These are phyloP conservation scores for Pemphredon lugubris DNA, from an alignment of 2,888 invertebrate species.

Conservation along the genomic window DNA sequence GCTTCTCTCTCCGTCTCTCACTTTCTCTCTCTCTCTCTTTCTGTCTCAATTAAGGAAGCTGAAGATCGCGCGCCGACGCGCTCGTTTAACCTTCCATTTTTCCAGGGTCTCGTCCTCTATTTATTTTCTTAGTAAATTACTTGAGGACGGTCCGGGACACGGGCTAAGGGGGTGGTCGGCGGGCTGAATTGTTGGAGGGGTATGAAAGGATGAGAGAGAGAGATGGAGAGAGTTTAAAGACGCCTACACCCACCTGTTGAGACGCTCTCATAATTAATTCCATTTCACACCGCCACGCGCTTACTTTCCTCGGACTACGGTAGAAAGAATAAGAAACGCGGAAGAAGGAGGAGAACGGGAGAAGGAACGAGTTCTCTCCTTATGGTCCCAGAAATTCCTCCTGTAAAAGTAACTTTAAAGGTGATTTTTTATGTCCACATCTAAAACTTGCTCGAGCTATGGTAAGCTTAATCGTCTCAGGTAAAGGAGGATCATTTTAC, in stretches of 20 bases:
- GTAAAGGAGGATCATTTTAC: too few relatives aligned
- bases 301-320: conserved; percentile 62
- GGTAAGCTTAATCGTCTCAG: too few relatives aligned
- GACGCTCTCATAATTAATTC: conserved; percentile 80
- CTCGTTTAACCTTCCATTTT: conserved; percentile 74
- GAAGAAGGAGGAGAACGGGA: conserved; percentile 16
- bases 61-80: conserved; percentile 66
- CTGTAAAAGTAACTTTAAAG: not conserved
- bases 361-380: conserved; percentile 25
- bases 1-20: conserved; percentile 22
- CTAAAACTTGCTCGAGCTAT: too few relatives aligned
- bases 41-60: conserved; percentile 66
- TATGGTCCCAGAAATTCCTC: conserved; percentile 26
- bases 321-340: conserved; percentile 40
- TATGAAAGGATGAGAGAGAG: conserved; percentile 35
- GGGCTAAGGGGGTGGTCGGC: conserved; percentile 68
- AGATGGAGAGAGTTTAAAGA: conserved; percentile 72
- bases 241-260: conserved; percentile 80
- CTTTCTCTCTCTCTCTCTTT: conserved; percentile 34
- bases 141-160: conserved; percentile 75
- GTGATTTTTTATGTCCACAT: too few relatives aligned
- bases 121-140: conserved; percentile 80
- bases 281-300: conserved; percentile 77
- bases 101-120: conserved; percentile 73
- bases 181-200: conserved; percentile 57